These are phyloP conservation scores for Neoaliturus tenellus DNA, from an alignment of 2,888 invertebrate species.

Conservation along the genomic window DNA sequence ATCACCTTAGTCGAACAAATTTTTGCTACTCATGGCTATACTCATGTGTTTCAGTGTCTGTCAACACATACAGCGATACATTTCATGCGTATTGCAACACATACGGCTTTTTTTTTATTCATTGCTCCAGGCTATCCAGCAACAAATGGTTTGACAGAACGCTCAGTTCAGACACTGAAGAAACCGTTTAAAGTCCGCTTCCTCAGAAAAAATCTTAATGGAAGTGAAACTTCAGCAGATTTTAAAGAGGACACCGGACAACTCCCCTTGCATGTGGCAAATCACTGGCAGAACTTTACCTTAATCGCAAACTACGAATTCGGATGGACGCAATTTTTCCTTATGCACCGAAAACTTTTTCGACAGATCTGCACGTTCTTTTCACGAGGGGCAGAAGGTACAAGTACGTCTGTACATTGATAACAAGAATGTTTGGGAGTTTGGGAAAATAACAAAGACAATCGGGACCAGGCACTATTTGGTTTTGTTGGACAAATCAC, in stretches of 20 bases:
- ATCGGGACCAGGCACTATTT: too few species aligned
- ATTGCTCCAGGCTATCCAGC: constrained; percentile 60
- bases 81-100: constrained; percentile 59
- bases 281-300: constrained; percentile 60
- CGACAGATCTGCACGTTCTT: too few species aligned
- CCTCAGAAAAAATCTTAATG: background rate
- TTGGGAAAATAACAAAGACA: too few species aligned
- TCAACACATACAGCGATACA: constrained; percentile 58
- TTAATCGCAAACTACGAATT: too few species aligned
- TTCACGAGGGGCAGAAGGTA: too few species aligned
- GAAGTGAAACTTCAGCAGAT: constrained; percentile 3
- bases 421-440: too few species aligned
- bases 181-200: constrained; percentile 15
- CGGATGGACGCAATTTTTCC: too few species aligned
- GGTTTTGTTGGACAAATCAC: too few species aligned
- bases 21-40: constrained; percentile 57
- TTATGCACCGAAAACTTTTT: too few species aligned
- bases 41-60: constrained; percentile 55
- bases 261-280: constrained; percentile 60
- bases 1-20: constrained; percentile 58
- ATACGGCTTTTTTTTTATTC: constrained; percentile 54
- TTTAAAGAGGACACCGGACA: constrained; percentile 56
- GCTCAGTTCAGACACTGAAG: constrained; percentile 60
- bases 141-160: constrained; percentile 62
- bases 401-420: too few species aligned